phyloP scores from a whole-genome alignment of 2,797 vertebrate genomes.

The Epinephelus malabaricus region DNA sequence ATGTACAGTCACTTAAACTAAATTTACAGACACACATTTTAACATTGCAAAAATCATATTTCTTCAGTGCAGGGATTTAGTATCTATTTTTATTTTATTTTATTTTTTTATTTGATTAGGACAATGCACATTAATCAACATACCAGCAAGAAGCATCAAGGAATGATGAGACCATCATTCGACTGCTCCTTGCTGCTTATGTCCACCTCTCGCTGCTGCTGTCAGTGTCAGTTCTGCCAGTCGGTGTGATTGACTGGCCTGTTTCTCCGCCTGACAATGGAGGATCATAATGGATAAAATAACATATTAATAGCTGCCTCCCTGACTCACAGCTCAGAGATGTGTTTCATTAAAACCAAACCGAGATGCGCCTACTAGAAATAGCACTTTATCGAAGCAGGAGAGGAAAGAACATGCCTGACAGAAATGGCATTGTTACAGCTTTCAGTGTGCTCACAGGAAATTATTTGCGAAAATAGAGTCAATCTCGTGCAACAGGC shows the following conservation, averaged over 20 bases:
- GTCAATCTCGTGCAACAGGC: constrained; percentile 3
- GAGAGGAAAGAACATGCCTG: constrained; percentile 44
- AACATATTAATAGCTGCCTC: constrained; percentile 62
- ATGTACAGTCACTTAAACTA: background rate
- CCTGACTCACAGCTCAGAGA: constrained; percentile 60
- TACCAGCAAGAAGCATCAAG: no score
- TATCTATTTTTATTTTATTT: background rate
- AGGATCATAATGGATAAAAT: constrained; percentile 59
- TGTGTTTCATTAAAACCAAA: constrained; percentile 72
- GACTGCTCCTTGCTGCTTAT: constrained; percentile 7
- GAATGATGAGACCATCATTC: no score
- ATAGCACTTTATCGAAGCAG: constrained; percentile 54
- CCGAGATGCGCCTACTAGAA: constrained; percentile 55
- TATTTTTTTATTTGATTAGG: no score
- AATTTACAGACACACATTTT: constrained; percentile 25
- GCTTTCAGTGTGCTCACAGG: constrained; percentile 31
- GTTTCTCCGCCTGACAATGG: constrained; percentile 54
- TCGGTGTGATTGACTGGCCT: constrained; percentile 40
- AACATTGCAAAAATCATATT: constrained; percentile 7
- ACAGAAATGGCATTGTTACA: constrained; percentile 34
- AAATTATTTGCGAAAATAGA: constrained; percentile 25
- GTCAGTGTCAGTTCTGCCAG: constrained; percentile 35
- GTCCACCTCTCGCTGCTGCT: constrained; percentile 42
- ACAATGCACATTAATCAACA: no score
- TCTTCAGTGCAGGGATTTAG: constrained; percentile 6